phyloP scores from a whole-genome alignment of 2,797 vertebrate genomes.

The Hylomyscus alleni region DNA sequence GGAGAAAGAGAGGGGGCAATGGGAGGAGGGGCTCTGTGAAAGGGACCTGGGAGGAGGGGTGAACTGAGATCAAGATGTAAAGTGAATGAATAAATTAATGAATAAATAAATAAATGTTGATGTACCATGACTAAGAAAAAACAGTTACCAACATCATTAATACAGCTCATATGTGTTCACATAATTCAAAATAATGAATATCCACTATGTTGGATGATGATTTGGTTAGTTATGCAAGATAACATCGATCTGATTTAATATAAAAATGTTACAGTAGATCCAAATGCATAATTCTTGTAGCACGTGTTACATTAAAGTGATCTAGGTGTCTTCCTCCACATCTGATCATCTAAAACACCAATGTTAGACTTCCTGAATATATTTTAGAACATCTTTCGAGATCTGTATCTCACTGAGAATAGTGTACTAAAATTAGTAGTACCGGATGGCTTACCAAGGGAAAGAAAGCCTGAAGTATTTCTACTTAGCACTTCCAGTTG shows the following conservation, averaged over 20 bases:
- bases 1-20: not conserved
- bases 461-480: constrained; percentile 68
- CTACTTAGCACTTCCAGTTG: constrained; percentile 70
- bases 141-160: not conserved
- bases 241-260: not conserved
- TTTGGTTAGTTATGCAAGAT: not conserved
- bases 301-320: not conserved
- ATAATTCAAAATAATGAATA: constrained; percentile 5
- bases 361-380: constrained; percentile 19
- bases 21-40: not conserved
- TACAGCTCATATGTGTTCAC: not conserved
- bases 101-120: not conserved
- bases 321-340: not conserved
- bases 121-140: not conserved
- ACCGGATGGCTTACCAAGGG: constrained; percentile 55
- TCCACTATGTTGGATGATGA: not conserved
- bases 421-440: constrained; percentile 20
- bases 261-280: not conserved
- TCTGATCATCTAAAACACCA: not conserved
- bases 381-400: not conserved
- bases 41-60: not conserved
- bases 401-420: constrained; percentile 29
- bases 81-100: not conserved
- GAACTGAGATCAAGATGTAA: not conserved
- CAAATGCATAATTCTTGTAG: not conserved